A percentile compares a stretch with the other conserved stretches of the same genome.
phyloP scores from a whole-genome alignment of 2,113 vertebrate species.

The Nicator chloris region DNA sequence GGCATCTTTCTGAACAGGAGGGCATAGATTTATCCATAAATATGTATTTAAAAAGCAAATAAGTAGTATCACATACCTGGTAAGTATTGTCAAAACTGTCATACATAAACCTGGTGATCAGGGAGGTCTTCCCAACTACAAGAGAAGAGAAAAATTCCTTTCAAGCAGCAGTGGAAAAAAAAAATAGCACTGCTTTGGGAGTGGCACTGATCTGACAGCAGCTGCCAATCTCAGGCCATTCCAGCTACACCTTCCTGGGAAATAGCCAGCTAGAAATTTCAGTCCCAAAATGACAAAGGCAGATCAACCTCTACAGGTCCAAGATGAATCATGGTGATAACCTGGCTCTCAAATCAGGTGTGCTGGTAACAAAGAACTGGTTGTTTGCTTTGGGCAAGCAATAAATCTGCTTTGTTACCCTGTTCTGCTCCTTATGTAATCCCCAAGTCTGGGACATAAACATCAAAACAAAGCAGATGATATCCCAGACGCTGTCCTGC shows the following conservation, averaged over 20 bases:
- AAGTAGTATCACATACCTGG: slow-evolving; percentile 31
- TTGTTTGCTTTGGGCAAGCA: not conserved
- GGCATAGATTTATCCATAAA: not conserved
- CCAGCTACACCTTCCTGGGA: not conserved
- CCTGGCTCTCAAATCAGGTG: not conserved
- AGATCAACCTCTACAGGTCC: not conserved
- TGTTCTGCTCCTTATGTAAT: slow-evolving; percentile 10
- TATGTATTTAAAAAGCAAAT: not conserved
- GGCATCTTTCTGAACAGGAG: not conserved
- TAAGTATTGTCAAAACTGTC: slow-evolving; percentile 67
- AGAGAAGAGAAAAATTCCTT: slow-evolving; percentile 26
- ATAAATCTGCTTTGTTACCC: not conserved
- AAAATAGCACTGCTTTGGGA: not conserved
- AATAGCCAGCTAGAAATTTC: not conserved
- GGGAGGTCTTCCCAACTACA: slow-evolving; percentile 62
- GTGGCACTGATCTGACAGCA: not conserved
- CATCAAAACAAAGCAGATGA: not conserved
- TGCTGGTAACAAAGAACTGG: accelerated
- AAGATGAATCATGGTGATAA: not conserved
- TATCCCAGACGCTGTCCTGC: not conserved
- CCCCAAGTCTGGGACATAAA: not conserved
- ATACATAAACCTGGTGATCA: slow-evolving; percentile 68
- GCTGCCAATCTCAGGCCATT: not conserved
- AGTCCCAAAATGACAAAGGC: not conserved
- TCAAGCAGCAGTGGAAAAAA: not conserved